Base-by-base conservation (phyloP, 2,797 vertebrate genomes). In the Sarcoramphus papa region DNA sequence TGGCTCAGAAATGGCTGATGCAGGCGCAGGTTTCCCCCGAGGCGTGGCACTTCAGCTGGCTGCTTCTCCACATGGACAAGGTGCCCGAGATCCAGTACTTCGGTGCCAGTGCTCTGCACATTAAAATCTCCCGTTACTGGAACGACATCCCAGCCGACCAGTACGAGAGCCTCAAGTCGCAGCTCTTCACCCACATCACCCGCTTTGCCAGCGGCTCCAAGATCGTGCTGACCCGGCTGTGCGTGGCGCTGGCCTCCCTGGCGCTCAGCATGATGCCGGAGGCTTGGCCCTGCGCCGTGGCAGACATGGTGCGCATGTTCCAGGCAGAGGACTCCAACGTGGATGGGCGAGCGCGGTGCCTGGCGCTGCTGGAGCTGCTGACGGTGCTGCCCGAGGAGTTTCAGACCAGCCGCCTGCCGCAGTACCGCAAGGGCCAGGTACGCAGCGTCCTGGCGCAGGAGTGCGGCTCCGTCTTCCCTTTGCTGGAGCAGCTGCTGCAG, bases 1-100 rank as follows among this genome's bases (percentile, higher is more conserved):
- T 99, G 98, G 99, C 99, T 96, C 99, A 99, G 98, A 99, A 99
- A 98, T 99, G 99, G 99, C 98, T 99, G 86, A 99, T 99, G 99
- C 99, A 99, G 97, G 99, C 99, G 6, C 99, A 99, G 98, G 99
- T 99, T 20, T 99, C 99, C 5, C 99, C 99, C 54, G 99, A 99
- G 97, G 99, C 99, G 11, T 99, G 99, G 99, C 99, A 99, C 96
- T 99, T 99, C 98, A 99, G 99, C 97, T 99, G 99, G 99, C 98
- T 98, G 90, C 98, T 99, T 53, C 98, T 99, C 59, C 99, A 98
- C 96, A 99, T 99, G 33, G 99, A 99, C 95, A 99, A 99, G 98
- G 99, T 99, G 80, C 99, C 99, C 2, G 99, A 99, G 98, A 99
- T 99, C 98, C 99, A 99, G 97, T 99, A 99, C 98, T 99, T 99